Evolutionary conservation across 2,888 invertebrate genomes (phyloP), one percentile per base, ranked within the genome.

Genomic region (Andrena fulva): DNA sequence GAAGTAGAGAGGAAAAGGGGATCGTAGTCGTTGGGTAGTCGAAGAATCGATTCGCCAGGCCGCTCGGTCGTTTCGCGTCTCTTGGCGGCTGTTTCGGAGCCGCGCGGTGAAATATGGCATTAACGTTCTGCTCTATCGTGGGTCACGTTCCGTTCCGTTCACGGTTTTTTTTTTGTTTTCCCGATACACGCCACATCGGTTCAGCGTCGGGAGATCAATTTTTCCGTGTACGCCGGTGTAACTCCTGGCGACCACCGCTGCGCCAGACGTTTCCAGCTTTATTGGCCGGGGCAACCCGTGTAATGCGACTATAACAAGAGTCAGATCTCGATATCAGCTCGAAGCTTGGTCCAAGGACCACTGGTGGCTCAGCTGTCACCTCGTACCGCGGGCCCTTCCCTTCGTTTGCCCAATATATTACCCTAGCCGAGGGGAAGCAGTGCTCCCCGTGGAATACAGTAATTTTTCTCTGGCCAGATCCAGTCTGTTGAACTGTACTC

Each of bases 81-180:
- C 82, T 60, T 66, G 79, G 77, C 72, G 86, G 82, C 85, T 88
- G 88, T 88, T 88, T 83, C 84, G 63, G 84, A 88, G 78, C 74
- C 72, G 63, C 72, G 63, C 76, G 60, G 76, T 88, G 87, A 88
- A 88, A 87, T 87, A 87, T 87, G 80, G 82, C 84, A 88, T 86
- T 87, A 87, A 85, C 84, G 85, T 86, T 82, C 68, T 33, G 77
- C 63, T 74, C 63, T 84, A 82, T 86, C 76, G 82, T 80, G 62
- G 67, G 59, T 29, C 63, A 12, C 59, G 64, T 76, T 60, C 24
- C 31, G 42, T 35, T 78, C 54, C 73, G 29, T 35, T n/a, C 10
- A 29, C 12, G 27, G 1, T 2, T 62, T 52, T 31, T 24, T 24
- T 27, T 50, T 50, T 5, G 10, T 29, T 27, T 3, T n/a, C 10